Base-by-base conservation (phyloP, 2,113 vertebrate species). In the Arothron firmamentum region DNA sequence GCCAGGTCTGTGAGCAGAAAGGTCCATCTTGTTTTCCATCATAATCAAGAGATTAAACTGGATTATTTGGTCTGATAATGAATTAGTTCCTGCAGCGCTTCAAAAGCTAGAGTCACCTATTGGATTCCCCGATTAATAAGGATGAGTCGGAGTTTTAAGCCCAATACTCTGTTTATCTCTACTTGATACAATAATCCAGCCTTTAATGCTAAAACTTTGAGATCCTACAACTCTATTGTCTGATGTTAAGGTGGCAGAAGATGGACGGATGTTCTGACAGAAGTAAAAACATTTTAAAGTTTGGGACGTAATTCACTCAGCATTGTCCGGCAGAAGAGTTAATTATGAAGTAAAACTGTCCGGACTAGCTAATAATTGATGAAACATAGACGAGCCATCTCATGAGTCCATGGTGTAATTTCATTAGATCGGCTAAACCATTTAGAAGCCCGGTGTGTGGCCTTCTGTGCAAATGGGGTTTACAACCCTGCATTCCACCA, bases 371-470 rank as follows among this genome's bases (percentile, higher is more conserved):
- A 43, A 69, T 72, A 62, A 48, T 18, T 62, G 17, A 34, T 8
- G 3, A 43, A 65, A 78, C 74, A 59, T 67, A 70, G 66, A 81
- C 74, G 55, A 74, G 80, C 74, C 60, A 56, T 66, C 43, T 79
- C 56, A 34, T 47, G 70, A 72, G 68, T 74, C 77, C 43, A 67
- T 59, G 70, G 62, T 67, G 68, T 90, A 84, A 88, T 87, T 88
- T 82, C 81, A 87, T 90, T 84, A 88, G 74, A 28, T 49, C 67
- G 49, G 45, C 70, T 80, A 75, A 88, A 83, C 68, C 74, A 62
- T 84, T 85, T 75, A 84, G 85, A 82, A 49, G 72, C 88, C 83
- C 85, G 70, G 86, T 86, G 70, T 90, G 89, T 87, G 88, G 73
- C 75, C 85, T 52, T 16, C 63, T 81, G 78, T 85, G 67, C 86